phyloP scores from a whole-genome alignment of 2,888 invertebrate species.

The Lasioglossum vierecki region DNA sequence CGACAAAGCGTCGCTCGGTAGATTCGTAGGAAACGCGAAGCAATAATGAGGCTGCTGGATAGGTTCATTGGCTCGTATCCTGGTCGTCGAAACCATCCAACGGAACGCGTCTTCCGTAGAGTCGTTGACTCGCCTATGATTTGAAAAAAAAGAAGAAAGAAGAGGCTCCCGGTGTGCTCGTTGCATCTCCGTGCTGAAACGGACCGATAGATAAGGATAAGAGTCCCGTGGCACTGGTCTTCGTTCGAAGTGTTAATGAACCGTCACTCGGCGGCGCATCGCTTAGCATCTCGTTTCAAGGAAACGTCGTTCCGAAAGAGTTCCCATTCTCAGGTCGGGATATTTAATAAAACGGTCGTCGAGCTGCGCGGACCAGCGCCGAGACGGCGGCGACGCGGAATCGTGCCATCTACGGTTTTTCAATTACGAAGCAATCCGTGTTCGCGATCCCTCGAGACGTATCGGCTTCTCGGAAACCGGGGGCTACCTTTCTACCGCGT shows the following conservation, averaged over 20 bases:
- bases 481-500: conserved; percentile 3
- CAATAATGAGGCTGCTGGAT: conserved; percentile 43
- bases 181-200: not conserved
- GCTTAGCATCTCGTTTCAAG: conserved; percentile 72
- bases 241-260: conserved; percentile 75
- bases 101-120: conserved; percentile 51
- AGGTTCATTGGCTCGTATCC: conserved; percentile 50
- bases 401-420: conserved; percentile 11
- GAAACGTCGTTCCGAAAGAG: conserved; percentile 21
- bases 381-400: not conserved
- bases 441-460: conserved; percentile 8
- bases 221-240: conserved; percentile 11
- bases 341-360: conserved; percentile 2
- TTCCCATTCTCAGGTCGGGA: not conserved
- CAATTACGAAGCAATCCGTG: conserved; percentile 21
- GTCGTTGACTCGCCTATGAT: conserved; percentile 27
- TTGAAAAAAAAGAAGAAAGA: conserved; percentile 13
- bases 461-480: conserved; percentile 41
- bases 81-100: conserved; percentile 44
- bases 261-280: conserved; percentile 77
- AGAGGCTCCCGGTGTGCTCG: not conserved
- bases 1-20: not conserved
- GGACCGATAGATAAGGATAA: not conserved
- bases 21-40: conserved; percentile 4
- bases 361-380: not conserved